Base-by-base conservation (phyloP, 1,140 invertebrate genomes). In the Sinonovacula constricta region DNA sequence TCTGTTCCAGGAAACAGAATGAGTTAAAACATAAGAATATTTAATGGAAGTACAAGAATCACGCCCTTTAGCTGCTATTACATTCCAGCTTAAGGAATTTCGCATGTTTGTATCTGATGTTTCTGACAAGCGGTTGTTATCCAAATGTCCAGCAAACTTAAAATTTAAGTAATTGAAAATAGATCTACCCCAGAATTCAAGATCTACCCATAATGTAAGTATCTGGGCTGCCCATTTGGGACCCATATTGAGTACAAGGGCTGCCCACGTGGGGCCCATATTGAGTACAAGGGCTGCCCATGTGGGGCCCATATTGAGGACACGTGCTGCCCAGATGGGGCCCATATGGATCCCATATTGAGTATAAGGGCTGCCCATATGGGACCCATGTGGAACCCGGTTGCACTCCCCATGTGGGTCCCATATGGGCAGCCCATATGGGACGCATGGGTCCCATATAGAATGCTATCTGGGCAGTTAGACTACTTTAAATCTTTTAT, bases 381-480 rank as follows among this genome's bases (percentile, higher is more conserved):
- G 34, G 60, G 34, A 14, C 60, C 60, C 60, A 63, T 34, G 22
- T 59, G 26, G 56, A 30, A 7, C 56, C 26, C 56, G 56, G 56
- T 59, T 59, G 56, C 26, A 31, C 36, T 15, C 15, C 36, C 28
- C 28, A 51, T 53, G 30, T 67, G 45, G 33, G 30, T 18, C 36
- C 65, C 65, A 51, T 67, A n/a, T n/a, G n/a, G n/a, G n/a, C n/a
- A n/a, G n/a, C n/a, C n/a, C n/a, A n/a, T n/a, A n/a, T n/a, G n/a
- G n/a, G n/a, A n/a, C n/a, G n/a, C n/a, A 53, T 70, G 67, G 67
- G 67, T 10, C 33, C 31, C 60, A 34, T 63, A 63, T 36, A 63
- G 39, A 45, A 10, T 45, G 39, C 39, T 45, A 45, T 7, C 39
- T 45, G 39, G 39, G 39, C n/a, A n/a, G n/a, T n/a, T n/a, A n/a